Percentiles rank a stretch among this genome's conserved stretches.
Conservation (phyloP, 1,140 invertebrate species). For the Portunus trituberculatus region DNA sequence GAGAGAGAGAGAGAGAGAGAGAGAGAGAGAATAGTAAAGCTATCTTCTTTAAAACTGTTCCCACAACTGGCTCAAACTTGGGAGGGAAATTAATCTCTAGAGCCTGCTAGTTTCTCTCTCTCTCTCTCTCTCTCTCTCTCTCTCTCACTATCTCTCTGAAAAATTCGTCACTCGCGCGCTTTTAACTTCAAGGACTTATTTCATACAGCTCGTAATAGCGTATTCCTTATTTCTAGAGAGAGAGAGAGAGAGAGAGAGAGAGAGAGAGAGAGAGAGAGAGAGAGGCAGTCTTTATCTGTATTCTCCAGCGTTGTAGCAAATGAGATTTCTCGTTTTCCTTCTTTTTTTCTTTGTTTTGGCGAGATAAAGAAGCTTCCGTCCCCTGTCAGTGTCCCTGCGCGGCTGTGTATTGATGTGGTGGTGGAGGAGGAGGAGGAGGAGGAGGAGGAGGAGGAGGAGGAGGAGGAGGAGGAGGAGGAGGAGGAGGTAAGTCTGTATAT, state of each 20-base stretch:
- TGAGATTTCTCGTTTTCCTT: not conserved
- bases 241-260: slow-evolving; percentile 15
- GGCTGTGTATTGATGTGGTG: not conserved
- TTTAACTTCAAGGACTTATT: not conserved
- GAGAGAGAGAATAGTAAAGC: not conserved
- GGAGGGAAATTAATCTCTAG: not conserved
- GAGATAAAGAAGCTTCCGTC: not conserved
- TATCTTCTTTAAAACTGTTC: not conserved
- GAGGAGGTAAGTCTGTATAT: slow-evolving; percentile 8
- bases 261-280: slow-evolving; percentile 20
- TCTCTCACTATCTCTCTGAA: not conserved
- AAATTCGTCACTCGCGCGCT: not conserved
- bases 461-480: slow-evolving; percentile 16
- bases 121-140: not conserved
- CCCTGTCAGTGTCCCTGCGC: not conserved
- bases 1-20: too few species aligned
- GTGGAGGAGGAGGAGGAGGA: not conserved
- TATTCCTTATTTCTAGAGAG: not conserved
- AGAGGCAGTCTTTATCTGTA: not conserved
- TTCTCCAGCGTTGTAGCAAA: slow-evolving; percentile 13
- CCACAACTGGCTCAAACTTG: not conserved
- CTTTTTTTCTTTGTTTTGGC: not conserved
- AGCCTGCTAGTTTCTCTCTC: not conserved
- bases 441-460: not conserved
- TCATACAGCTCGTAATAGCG: not conserved